phyloP scores from a whole-genome alignment of 2,113 vertebrate species.

The Urocitellus parryii region DNA sequence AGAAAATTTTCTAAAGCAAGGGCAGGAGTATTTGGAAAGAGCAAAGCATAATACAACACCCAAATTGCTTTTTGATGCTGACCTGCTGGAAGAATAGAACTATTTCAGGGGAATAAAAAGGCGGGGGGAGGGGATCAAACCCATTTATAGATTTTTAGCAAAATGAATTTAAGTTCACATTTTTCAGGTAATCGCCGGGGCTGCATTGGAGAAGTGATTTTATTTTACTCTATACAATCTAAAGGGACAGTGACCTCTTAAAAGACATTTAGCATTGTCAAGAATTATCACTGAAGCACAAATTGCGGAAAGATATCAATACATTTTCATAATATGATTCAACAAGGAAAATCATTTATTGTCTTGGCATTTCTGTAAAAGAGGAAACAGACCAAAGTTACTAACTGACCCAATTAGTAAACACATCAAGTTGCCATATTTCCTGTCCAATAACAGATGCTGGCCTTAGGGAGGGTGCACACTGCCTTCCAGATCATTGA shows the following conservation, averaged over 20 bases:
- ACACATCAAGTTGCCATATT: constrained; percentile 46
- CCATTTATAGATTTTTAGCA: neutral
- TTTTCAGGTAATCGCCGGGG: neutral
- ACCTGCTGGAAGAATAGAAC: constrained; percentile 12
- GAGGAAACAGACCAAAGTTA: neutral
- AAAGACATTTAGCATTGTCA: neutral
- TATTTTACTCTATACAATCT: neutral
- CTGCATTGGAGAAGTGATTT: neutral
- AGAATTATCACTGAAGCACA: neutral
- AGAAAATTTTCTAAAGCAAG: constrained; percentile 14
- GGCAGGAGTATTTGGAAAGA: neutral
- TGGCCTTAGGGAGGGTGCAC: constrained; percentile 44
- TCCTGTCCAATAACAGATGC: constrained; percentile 59
- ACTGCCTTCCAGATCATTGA: constrained; percentile 52
- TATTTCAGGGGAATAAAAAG: neutral
- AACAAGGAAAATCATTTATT: neutral
- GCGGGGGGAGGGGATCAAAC: neutral
- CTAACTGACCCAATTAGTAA: constrained; percentile 63
- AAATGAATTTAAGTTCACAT: neutral
- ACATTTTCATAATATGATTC: neutral
- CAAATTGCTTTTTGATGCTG: neutral
- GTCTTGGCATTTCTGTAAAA: neutral
- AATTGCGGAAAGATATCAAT: neutral
- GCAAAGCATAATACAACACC: neutral
- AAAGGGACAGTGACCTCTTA: neutral